Conservation (phyloP, 92 coral and sea anemone genomes). For the Anthopleura xanthogrammica region DNA sequence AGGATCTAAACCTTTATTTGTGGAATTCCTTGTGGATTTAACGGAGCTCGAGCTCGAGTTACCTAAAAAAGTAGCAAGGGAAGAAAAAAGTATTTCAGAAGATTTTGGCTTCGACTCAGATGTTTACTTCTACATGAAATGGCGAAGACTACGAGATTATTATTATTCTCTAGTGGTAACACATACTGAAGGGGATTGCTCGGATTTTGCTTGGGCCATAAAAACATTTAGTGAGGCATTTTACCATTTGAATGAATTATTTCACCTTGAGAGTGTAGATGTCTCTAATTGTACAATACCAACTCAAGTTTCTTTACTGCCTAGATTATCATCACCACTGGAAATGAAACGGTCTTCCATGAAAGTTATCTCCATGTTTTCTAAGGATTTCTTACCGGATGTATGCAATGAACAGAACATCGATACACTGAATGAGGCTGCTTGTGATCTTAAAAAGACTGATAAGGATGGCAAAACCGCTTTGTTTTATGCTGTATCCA, state of each 20-base stretch:
- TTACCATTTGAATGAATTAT: background rate
- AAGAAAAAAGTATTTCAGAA: too few species aligned
- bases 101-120: too few species aligned
- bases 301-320: background rate
- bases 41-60: background rate
- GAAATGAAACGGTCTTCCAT: background rate
- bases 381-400: background rate
- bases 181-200: background rate
- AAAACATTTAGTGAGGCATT: too few species aligned
- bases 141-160: too few species aligned
- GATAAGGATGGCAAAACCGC: background rate
- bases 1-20: background rate
- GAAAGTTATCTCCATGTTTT: too few species aligned
- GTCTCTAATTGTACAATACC: background rate
- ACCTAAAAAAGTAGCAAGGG: too few species aligned
- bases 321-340: background rate
- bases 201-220: background rate
- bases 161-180: background rate
- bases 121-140: too few species aligned
- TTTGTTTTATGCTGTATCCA: background rate
- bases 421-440: background rate
- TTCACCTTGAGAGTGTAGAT: background rate
- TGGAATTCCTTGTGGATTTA: background rate
- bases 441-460: background rate
- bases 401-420: background rate